Base-by-base conservation (phyloP, 2,797 vertebrate genomes). In the Molossus alvarezi region DNA sequence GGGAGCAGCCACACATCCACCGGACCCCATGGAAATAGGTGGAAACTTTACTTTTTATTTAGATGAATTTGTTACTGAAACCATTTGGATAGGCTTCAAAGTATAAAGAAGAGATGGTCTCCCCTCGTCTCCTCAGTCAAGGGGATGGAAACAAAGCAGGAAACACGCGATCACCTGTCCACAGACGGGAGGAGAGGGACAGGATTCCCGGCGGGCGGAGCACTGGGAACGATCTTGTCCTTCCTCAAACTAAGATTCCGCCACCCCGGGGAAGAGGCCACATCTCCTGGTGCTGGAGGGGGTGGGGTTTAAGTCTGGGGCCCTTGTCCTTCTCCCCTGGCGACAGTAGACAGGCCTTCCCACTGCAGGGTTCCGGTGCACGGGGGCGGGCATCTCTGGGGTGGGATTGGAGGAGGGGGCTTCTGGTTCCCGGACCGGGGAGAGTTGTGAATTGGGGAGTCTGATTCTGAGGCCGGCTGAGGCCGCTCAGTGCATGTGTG, bases 21-120 rank as follows among this genome's bases (percentile, higher is more conserved):
- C 17, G 41, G 73, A 17, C 14, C 27, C n/a, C 11, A 0, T 0
- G 29, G 15, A 29, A 76, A 48, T 95, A 80, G 79, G 80, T 83
- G 81, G 76, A 87, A 81, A 88, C 55, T 73, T 69, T 18, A 69
- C 71, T 91, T 97, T 92, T 92, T 80, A 83, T 89, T 67, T 72
- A 84, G 93, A 81, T 71, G 57, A 71, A 94, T 93, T 90, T 97
- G 91, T 96, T 90, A 91, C 80, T 18, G 75, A 80, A 94, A 91
- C 92, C 77, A 95, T 76, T 83, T 33, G 83, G 93, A 87, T 76
- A 71, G 29, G 60, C 81, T 95, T 95, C 95, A 91, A 77, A 96
- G 87, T 87, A 87, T 87, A 88, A 89, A 94, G 94, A 60, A 94
- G 87, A 86, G 86, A 48, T 89, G n/a, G 17, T 87, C 51, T 89